phyloP scores from a whole-genome alignment of 1,140 invertebrate genomes.

The Bathynomus jamesi region DNA sequence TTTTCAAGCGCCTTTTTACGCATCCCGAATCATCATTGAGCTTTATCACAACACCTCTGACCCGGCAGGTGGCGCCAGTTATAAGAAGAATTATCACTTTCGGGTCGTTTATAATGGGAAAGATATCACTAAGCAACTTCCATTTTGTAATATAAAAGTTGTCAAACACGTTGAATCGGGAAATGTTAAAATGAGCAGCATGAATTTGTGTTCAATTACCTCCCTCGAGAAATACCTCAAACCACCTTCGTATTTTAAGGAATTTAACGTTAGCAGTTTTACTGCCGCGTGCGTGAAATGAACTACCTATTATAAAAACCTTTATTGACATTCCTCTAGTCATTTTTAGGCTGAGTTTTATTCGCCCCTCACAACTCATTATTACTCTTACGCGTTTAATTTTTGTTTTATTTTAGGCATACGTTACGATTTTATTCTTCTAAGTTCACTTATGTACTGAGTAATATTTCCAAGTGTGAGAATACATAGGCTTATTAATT shows the following conservation, averaged over 20 bases:
- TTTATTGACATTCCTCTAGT: not conserved
- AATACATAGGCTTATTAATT: no score
- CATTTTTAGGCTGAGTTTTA: no score
- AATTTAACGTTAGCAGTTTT: not conserved
- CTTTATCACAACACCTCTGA: constrained; percentile 42
- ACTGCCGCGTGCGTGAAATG: not conserved
- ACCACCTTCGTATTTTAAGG: not conserved
- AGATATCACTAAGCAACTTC: constrained; percentile 70
- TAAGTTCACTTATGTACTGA: no score
- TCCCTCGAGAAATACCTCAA: not conserved
- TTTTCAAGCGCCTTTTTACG: constrained; percentile 61
- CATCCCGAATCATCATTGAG: constrained; percentile 76
- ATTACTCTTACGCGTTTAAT: no score
- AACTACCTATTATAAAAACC: not conserved
- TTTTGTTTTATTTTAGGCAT: no score
- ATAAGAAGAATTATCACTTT: constrained; percentile 64
- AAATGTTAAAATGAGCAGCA: not conserved
- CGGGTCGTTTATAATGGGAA: constrained; percentile 75
- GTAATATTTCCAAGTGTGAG: no score
- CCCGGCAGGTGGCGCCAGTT: constrained; percentile 34
- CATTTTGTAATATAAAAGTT: constrained; percentile 60
- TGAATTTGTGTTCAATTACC: not conserved
- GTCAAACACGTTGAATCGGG: not conserved
- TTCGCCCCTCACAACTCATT: no score
- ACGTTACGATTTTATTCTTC: no score